A percentile compares a stretch with the other conserved stretches of the same genome.
Evolutionary conservation across 2,113 vertebrate species (phyloP).

Genomic region (Butorides virescens): DNA sequence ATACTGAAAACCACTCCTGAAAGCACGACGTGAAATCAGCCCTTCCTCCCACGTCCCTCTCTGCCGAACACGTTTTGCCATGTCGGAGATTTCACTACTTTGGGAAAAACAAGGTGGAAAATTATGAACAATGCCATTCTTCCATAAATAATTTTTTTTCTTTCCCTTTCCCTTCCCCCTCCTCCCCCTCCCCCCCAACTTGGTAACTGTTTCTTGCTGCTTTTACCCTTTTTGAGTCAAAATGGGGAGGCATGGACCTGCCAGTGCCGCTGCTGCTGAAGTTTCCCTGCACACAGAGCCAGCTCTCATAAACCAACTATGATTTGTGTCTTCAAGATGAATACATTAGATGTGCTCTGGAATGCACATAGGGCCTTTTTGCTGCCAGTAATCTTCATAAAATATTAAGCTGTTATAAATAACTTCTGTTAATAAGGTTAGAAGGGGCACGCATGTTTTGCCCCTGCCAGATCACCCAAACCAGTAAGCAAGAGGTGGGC

Average conservation of each 20-base stretch:
- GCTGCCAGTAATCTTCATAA: not conserved
- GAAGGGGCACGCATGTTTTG: not conserved
- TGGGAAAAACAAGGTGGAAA: not conserved
- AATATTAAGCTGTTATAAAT: not conserved
- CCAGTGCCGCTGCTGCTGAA: too few species aligned
- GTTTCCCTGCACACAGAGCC: not conserved
- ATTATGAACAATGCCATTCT: not conserved
- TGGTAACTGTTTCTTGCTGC: not conserved
- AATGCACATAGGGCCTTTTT: not conserved
- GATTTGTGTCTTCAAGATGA: not conserved
- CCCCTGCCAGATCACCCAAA: not conserved
- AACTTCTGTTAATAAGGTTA: not conserved
- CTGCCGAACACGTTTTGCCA: fast-evolving
- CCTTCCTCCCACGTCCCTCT: not conserved
- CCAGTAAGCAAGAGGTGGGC: not conserved
- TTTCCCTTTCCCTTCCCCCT: too few species aligned
- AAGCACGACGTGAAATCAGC: not conserved
- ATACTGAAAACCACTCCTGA: not conserved
- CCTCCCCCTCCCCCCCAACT: fast-evolving
- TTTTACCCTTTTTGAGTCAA: not conserved
- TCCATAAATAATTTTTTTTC: not conserved
- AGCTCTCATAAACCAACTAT: not conserved
- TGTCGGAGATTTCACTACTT: not conserved
- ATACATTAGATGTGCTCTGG: not conserved
- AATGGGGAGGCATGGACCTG: not conserved